A percentile compares a stretch with the other conserved stretches of the same genome.
Conservation (phyloP, 2,797 vertebrate species). For the Babyrousa celebensis region DNA sequence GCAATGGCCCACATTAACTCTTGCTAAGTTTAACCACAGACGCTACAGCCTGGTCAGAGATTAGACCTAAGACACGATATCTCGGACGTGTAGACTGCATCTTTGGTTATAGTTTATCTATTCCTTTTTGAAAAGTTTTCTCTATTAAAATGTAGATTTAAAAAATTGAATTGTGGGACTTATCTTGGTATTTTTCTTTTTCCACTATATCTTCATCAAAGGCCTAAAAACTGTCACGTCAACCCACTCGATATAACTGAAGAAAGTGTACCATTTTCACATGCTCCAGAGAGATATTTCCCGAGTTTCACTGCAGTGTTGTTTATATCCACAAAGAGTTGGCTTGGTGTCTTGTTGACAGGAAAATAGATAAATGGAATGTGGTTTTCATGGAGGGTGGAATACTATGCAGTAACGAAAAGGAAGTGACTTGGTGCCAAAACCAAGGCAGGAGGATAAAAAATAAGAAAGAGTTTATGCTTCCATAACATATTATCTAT, state of each 20-base stretch:
- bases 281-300: background rate
- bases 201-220: background rate
- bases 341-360: background rate
- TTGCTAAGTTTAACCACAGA: background rate
- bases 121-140: background rate
- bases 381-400: background rate
- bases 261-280: background rate
- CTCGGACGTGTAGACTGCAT: background rate
- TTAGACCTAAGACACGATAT: background rate
- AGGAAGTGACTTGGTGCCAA: background rate
- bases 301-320: background rate
- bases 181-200: background rate
- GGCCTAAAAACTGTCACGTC: background rate
- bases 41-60: background rate
- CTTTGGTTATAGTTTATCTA: background rate
- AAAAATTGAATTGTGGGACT: background rate
- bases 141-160: background rate
- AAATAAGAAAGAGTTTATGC: background rate
- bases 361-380: background rate
- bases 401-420: background rate
- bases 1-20: accelerated
- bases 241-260: background rate
- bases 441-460: background rate
- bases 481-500: background rate
- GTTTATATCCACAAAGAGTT: background rate